Evolutionary conservation across 64 coral and sea anemone species (phyloP), one percentile per base, ranked within the genome.

Genomic region (Pachyseris speciosa): DNA sequence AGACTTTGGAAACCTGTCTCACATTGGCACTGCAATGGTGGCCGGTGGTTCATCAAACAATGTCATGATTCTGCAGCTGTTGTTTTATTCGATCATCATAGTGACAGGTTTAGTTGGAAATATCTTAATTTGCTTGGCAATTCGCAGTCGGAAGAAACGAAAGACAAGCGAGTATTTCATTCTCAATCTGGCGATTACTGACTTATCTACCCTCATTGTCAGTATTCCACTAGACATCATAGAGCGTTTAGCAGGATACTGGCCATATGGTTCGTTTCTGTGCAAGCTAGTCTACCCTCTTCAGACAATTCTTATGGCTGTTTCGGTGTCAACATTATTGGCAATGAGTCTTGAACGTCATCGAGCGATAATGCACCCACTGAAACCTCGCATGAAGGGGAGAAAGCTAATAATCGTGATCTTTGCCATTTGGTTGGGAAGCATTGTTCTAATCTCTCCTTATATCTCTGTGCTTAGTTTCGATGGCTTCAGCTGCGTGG

Each of bases 101-200:
- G 65, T 36, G 0, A 68, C 84, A 15, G 89, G 94, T 16, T 57
- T 68, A 5, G 19, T 92, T 33, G 94, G 94, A 29, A 96, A 96
- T 37, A 73, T 75, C 2, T 47, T 96, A 5, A 96, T 96, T 26
- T 96, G 94, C 84, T 29, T 87, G 17, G 70, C 88, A 51, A 87
- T 96, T 13, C 83, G 87, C 25, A 44, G 89, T 30, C 83, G 85
- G 28, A 63, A 25, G 26, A 91, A 92, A 74, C 65, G 89, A 17
- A 96, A 92, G 36, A 91, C 87, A 3, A 92, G 94, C 43, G 94
- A 96, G 20, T 92, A 92, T 81, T 96, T 96, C 28, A 96, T 96
- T 19, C 75, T 96, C 12, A 96, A 96, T 38, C 60, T 96, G 4
- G 83, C 94, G 2, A 78, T 92, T 2, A 96, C 89, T 50, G 94